These are phyloP conservation scores for Drosophila virilis DNA, from an alignment of 1,140 invertebrate genomes.

Conservation along the genomic window DNA sequence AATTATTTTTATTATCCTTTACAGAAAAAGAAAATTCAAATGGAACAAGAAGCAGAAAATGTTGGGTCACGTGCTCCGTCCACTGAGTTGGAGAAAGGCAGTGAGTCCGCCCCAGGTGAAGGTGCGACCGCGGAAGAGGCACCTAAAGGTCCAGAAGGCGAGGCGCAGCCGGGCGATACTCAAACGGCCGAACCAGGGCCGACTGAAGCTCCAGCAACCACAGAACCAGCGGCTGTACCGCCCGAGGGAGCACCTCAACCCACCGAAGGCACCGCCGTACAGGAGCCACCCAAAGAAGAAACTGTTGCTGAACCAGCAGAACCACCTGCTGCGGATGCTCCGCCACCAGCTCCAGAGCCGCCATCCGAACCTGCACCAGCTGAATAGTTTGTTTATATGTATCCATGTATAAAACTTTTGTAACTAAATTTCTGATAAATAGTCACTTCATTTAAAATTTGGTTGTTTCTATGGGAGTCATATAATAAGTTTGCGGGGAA, in stretches of 20 bases:
- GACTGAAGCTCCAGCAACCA: slow-evolving; percentile 17
- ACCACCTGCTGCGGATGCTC: background rate
- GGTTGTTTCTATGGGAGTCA: no score
- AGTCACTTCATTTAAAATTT: no score
- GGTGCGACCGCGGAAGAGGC: background rate
- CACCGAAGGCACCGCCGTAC: background rate
- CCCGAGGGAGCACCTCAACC: background rate
- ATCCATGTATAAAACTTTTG: background rate
- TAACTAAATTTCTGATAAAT: background rate
- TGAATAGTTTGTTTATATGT: slow-evolving; percentile 1
- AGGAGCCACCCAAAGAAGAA: background rate
- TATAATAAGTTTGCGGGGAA: no score
- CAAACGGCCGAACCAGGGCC: background rate
- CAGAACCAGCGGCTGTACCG: background rate
- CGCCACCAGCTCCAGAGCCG: slow-evolving; percentile 9
- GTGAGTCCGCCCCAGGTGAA: background rate
- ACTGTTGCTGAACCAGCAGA: slow-evolving; percentile 10
- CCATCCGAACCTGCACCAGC: background rate
- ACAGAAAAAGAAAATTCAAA: slow-evolving; percentile 25
- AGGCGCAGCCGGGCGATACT: background rate
- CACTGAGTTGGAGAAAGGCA: background rate
- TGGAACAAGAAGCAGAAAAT: background rate
- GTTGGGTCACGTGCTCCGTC: background rate
- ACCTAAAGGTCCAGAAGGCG: background rate
- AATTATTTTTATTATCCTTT: background rate